Conservation (phyloP, 1,140 invertebrate genomes). For the Meloidogyne hapla region DNA sequence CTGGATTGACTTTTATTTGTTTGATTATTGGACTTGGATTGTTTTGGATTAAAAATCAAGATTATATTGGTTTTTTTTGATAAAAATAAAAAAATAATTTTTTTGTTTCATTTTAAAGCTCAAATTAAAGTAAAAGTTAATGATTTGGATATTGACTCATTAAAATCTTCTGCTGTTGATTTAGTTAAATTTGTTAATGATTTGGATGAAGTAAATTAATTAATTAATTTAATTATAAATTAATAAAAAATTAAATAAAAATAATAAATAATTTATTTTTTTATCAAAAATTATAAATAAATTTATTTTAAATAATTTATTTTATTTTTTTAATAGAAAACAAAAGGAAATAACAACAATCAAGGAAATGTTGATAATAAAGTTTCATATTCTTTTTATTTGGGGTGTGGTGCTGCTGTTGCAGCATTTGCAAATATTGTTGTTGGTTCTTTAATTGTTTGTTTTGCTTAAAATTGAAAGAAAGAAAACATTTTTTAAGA, state of each 20-base stretch:
- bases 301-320: too few species aligned
- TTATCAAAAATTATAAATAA: too few species aligned
- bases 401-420: constrained; percentile 19
- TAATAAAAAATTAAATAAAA: too few species aligned
- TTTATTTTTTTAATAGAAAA: background rate
- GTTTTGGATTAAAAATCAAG: constrained; percentile 24
- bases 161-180: constrained; percentile 1
- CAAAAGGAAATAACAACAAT: background rate
- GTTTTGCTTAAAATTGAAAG: constrained; percentile 17
- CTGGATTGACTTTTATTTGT: constrained; percentile 17
- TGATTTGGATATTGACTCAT: constrained; percentile 1
- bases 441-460: constrained; percentile 25
- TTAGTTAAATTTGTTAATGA: background rate
- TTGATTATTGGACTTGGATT: constrained; percentile 10
- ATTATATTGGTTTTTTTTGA: background rate
- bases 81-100: background rate
- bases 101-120: background rate
- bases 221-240: too few species aligned
- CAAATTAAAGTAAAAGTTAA: constrained; percentile 1
- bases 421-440: constrained; percentile 8
- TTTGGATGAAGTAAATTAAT: background rate
- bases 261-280: too few species aligned
- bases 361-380: constrained; percentile 6
- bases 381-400: constrained; percentile 17
- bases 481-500: background rate